Evolutionary conservation across 1,140 invertebrate genomes (phyloP).

Genomic region (Trichonephila clavipes): DNA sequence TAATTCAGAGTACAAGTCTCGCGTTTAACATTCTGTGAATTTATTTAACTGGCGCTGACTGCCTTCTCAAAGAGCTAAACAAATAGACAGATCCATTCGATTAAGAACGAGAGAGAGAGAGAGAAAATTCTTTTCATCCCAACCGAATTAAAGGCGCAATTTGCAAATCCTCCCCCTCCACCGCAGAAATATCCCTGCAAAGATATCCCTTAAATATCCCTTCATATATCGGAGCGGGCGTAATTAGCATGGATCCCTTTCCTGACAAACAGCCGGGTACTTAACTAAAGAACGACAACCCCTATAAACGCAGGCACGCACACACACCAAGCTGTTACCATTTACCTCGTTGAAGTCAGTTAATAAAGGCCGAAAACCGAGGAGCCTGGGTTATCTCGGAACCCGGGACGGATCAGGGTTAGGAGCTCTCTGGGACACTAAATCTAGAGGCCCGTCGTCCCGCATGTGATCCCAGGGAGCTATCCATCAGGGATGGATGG

Average conservation of each 20-base stretch:
- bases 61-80: neutral
- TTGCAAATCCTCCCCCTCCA: conserved; percentile 59
- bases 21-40: no score
- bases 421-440: conserved; percentile 69
- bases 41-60: no score
- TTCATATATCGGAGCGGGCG: conserved; percentile 59
- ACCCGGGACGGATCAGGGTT: conserved; percentile 66
- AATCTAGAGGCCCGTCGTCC: conserved; percentile 71
- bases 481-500: conserved; percentile 68
- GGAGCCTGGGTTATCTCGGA: conserved; percentile 58
- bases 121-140: neutral
- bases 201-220: conserved; percentile 37
- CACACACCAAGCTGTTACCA: conserved; percentile 1
- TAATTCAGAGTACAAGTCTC: no score
- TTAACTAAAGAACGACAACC: conserved; percentile 74
- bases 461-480: conserved; percentile 74
- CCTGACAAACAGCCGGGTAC: conserved; percentile 67
- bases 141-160: conserved; percentile 11
- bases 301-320: conserved; percentile 18
- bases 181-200: conserved; percentile 31
- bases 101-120: neutral
- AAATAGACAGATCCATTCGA: neutral
- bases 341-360: conserved; percentile 31
- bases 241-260: conserved; percentile 61
- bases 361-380: conserved; percentile 45